Evolutionary conservation across 2,797 vertebrate species (phyloP).

Genomic region (Lutjanus argentimaculatus): DNA sequence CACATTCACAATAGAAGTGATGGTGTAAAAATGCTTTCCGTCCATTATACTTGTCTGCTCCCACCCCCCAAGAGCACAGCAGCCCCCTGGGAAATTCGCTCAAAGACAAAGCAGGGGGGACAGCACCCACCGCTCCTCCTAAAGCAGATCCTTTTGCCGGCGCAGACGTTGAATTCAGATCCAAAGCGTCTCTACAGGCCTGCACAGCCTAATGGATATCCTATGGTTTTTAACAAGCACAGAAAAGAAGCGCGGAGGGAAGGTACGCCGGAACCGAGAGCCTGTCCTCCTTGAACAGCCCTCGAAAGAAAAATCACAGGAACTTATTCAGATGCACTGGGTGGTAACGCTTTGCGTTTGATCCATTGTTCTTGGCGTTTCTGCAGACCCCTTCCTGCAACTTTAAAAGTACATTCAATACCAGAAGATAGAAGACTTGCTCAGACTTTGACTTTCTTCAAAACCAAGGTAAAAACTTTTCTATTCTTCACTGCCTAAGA

Average conservation of each 20-base stretch:
- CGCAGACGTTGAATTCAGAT: slow-evolving; percentile 51
- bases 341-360: slow-evolving; percentile 40
- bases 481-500: not conserved
- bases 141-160: slow-evolving; percentile 32
- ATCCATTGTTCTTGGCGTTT: slow-evolving; percentile 51
- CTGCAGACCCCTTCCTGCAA: not conserved
- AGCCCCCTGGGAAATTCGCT: slow-evolving; percentile 34
- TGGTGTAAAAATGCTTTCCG: slow-evolving; percentile 18
- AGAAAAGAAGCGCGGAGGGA: slow-evolving; percentile 28
- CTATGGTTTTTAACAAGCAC: slow-evolving; percentile 74
- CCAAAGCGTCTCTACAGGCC: slow-evolving; percentile 59
- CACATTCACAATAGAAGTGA: slow-evolving; percentile 4
- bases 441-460: not conserved
- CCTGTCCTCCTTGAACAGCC: slow-evolving; percentile 31
- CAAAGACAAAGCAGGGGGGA: slow-evolving; percentile 63
- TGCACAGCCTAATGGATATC: slow-evolving; percentile 70
- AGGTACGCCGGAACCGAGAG: slow-evolving; percentile 26
- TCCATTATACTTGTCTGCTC: slow-evolving; percentile 25
- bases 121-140: not conserved
- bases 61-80: slow-evolving; percentile 19
- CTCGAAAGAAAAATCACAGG: slow-evolving; percentile 41
- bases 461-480: not conserved
- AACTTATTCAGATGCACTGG: slow-evolving; percentile 29
- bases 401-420: slow-evolving; percentile 14
- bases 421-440: not conserved